Conservation (phyloP, 1,140 invertebrate genomes). For the Ips nitidus region DNA sequence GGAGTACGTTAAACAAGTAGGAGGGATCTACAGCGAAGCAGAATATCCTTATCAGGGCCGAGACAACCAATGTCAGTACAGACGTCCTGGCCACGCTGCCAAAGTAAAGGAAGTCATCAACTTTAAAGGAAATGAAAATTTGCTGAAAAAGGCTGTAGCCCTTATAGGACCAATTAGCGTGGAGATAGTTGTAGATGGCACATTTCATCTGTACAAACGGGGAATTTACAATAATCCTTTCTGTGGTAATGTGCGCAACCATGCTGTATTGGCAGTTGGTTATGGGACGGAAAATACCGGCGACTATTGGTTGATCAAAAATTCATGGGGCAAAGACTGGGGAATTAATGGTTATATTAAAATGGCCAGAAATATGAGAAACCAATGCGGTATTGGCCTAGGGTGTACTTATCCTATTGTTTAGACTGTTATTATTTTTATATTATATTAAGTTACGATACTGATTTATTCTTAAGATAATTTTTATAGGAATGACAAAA, state of each 20-base stretch:
- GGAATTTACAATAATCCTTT: constrained; percentile 63
- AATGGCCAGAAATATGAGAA: constrained; percentile 72
- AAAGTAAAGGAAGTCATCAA: not conserved
- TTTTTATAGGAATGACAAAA: no score
- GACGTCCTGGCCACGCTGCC: not conserved
- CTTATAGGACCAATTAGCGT: constrained; percentile 82
- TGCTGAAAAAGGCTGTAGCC: constrained; percentile 66
- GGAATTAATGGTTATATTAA: constrained; percentile 84
- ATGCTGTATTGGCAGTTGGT: constrained; percentile 83
- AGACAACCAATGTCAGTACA: constrained; percentile 59
- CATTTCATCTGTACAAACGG: constrained; percentile 63
- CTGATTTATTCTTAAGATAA: no score
- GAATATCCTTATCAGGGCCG: constrained; percentile 84
- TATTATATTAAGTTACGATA: no score
- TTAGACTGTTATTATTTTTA: not conserved
- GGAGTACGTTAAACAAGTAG: constrained; percentile 86
- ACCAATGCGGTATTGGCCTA: constrained; percentile 39
- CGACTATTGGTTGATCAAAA: constrained; percentile 84
- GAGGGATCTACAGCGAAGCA: constrained; percentile 85
- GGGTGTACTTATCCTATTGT: not conserved
- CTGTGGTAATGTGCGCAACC: constrained; percentile 67
- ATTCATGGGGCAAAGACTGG: constrained; percentile 84
- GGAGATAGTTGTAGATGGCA: constrained; percentile 87
- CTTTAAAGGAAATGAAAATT: constrained; percentile 52
- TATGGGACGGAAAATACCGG: constrained; percentile 67